These are phyloP conservation scores for Lacerta agilis DNA, from an alignment of 2,797 vertebrate genomes.

Conservation along the genomic window DNA sequence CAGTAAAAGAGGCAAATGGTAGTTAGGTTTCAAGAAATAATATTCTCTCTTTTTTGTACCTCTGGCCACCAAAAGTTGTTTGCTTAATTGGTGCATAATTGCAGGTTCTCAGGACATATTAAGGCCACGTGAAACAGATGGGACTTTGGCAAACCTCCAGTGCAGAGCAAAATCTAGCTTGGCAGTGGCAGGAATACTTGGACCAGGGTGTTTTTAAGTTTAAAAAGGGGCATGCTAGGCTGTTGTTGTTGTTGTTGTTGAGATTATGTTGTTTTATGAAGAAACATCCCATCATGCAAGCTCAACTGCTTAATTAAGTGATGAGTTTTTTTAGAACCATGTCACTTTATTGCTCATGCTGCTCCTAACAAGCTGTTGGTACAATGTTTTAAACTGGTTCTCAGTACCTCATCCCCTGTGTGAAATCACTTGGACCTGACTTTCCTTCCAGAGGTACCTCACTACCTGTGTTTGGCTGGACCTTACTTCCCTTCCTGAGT, in stretches of 20 bases:
- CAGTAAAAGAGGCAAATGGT: background rate
- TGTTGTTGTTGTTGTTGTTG: background rate
- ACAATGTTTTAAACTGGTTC: too few species aligned
- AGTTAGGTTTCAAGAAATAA: background rate
- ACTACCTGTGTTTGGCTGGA: background rate
- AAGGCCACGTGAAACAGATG: background rate
- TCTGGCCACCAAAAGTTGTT: background rate
- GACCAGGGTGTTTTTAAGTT: background rate
- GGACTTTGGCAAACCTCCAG: background rate
- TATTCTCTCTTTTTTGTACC: background rate
- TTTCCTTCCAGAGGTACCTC: background rate
- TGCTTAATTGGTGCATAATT: background rate
- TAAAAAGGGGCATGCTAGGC: background rate
- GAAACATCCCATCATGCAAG: background rate
- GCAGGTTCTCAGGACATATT: background rate
- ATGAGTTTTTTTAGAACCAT: background rate
- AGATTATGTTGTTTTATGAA: background rate
- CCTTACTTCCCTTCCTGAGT: background rate
- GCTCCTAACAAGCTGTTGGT: background rate
- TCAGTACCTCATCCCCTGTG: background rate
- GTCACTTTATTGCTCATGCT: background rate
- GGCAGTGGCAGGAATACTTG: background rate
- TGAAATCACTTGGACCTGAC: background rate
- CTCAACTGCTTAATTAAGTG: background rate
- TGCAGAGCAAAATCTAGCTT: background rate